Base-by-base conservation (phyloP, 2,113 vertebrate genomes). In the Dasyurus viverrinus region DNA sequence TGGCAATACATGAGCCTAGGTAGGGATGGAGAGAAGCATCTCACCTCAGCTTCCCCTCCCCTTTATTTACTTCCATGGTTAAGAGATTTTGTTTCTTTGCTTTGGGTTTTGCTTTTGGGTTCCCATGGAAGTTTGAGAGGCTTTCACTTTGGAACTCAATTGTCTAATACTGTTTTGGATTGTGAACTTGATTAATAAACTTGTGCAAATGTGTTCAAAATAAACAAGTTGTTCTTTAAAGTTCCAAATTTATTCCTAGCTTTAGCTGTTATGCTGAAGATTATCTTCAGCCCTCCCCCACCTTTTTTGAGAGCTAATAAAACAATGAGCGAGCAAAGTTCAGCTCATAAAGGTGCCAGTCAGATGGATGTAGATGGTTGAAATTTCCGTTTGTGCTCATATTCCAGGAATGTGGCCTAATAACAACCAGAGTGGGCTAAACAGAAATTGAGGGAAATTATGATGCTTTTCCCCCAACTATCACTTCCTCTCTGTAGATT, bases 241-340 rank as follows among this genome's bases (percentile, higher is more conserved):
- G 52, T 1, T 26, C 1, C 0, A 0, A 30, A 2, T 53, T 53
- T 25, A 12, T 76, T 48, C 47, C 24, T 22, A 42, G 93, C 25
- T 90, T 54, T n/a, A 0, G 47, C 24, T 92, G 30, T 91, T 90
- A 26, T 23, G 1, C 2, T 89, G 6, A 47, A 54, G 54, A 27
- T 23, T 6, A 46, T 84, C 68, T 42, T 42, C 6, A 84, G n/a
- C 1, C 68, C 1, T 42, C 19, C n/a, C 12, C 54, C 93, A 92
- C 91, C 89, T 48, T 94, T 95, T 97, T 97, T 97, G 90, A 94
- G 96, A 97, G 96, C 93, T 97, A 96, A 96, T 98, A 96, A 98
- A 98, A 97, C 97, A 98, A 97, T 98, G 94, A 93, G 90, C 97
- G 96, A 97, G 96, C 97, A 93, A 96, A 94, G 93, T 53, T 92